Conservation (phyloP, 2,113 vertebrate species). For the Pterocles orientalis region DNA sequence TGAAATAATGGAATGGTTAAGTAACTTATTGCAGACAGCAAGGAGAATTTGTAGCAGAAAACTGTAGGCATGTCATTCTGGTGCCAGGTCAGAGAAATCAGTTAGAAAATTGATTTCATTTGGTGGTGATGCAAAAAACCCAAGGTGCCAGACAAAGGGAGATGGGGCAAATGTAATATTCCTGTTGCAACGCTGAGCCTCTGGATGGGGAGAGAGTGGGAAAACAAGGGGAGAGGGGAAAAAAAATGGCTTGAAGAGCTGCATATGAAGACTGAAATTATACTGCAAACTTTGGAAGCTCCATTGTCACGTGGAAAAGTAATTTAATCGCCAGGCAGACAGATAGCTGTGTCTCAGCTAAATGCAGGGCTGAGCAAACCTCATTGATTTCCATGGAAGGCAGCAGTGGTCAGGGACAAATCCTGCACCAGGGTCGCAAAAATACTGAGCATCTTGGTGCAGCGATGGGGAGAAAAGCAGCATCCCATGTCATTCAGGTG, state of each 20-base stretch:
- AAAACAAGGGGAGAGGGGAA: not conserved
- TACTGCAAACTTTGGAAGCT: constrained; percentile 29
- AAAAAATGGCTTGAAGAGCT: not conserved
- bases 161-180: not conserved
- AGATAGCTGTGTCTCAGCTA: not conserved
- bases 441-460: not conserved
- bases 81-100: constrained; percentile 38
- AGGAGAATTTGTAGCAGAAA: constrained; percentile 48
- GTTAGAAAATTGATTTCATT: not conserved
- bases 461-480: not conserved
- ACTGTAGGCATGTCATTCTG: constrained; percentile 26
- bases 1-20: constrained; percentile 64
- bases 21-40: constrained; percentile 57
- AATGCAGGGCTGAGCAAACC: not conserved
- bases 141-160: constrained; percentile 8
- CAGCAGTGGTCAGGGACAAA: not conserved
- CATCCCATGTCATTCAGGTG: accelerated
- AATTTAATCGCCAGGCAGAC: not conserved
- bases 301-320: not conserved
- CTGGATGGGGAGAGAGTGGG: not conserved
- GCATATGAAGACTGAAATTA: not conserved
- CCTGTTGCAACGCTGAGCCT: not conserved
- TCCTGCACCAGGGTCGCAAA: not conserved
- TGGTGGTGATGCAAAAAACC: not conserved
- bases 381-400: not conserved